Evolutionary conservation across 2,113 vertebrate genomes (phyloP), one percentile per base, ranked within the genome.

Genomic region (Turdus rufiventris): DNA sequence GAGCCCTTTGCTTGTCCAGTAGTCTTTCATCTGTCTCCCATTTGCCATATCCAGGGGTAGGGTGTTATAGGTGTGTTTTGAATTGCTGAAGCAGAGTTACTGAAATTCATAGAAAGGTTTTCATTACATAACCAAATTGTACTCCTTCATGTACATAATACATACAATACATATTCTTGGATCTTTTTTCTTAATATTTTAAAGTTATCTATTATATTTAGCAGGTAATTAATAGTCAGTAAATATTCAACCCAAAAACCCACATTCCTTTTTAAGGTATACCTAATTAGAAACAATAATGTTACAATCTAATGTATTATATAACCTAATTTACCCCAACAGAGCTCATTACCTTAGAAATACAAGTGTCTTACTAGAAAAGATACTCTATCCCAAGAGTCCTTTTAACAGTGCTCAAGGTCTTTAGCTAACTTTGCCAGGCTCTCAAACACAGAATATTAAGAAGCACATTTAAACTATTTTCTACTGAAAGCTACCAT

Each of bases 41-140:
- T 67, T 65, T 71, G 33, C 3, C 21, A 73, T 5, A 61, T 43
- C 10, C 1, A 9, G 4, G 9, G 3, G 1, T 29, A 6, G 3
- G 19, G 1, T 16, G 3, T 33, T 10, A 10, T 2, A 3, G 6
- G 4, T 24, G 6, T 24, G 3, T 58, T 53, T 67, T 38, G 7
- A 56, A 38, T 16, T 14, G 33, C 19, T 76, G 43, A 60, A 54
- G 25, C 1, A 71, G 50, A 47, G 18, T 18, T 65, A 24, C 14
- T 80, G 34, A 72, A 63, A 21, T 61, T 68, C 14, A 34, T 12
- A 4, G 24, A 68, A 65, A 1, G 40, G 4, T 65, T 78, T 83
- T 45, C 3, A 63, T 45, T 48, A 60, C 5, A 8, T 5, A 81
- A 53, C 1, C 2, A 70, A 65, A 53, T 26, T 34, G 9, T 58